These are phyloP conservation scores for Pammene fasciana DNA, from an alignment of 2,888 invertebrate genomes.

Conservation along the genomic window DNA sequence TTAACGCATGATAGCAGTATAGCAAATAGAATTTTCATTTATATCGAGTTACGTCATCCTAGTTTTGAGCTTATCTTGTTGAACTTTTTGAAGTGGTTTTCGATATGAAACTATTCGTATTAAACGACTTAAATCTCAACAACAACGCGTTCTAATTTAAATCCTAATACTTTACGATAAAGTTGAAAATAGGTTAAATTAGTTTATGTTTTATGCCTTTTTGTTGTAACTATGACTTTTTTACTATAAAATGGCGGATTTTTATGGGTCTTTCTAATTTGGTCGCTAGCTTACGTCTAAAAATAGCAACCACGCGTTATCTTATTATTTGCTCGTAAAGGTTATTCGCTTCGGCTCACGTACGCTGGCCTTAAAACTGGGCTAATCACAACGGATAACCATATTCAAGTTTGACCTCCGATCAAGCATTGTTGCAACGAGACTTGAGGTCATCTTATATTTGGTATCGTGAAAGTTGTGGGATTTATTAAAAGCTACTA, in stretches of 20 bases:
- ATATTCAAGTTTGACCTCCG: background rate
- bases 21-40: background rate
- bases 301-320: slow-evolving; percentile 39
- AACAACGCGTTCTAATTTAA: background rate
- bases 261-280: slow-evolving; percentile 30
- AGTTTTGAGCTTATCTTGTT: background rate
- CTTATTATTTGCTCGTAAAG: slow-evolving; percentile 33
- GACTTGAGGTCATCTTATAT: background rate
- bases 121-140: background rate
- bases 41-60: background rate
- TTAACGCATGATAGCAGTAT: background rate
- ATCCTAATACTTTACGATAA: background rate
- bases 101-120: background rate
- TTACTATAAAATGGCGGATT: slow-evolving; percentile 23
- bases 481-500: background rate
- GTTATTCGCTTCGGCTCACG: slow-evolving; percentile 34
- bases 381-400: background rate
- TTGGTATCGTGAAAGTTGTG: background rate
- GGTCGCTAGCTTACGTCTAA: slow-evolving; percentile 29
- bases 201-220: background rate
- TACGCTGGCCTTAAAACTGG: background rate
- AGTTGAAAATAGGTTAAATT: background rate
- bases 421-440: background rate
- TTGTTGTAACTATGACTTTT: background rate
- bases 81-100: slow-evolving; percentile 10